Evolutionary conservation across 2,113 vertebrate species (phyloP), one percentile per base, ranked within the genome.

Genomic region (Cromileptes altivelis): DNA sequence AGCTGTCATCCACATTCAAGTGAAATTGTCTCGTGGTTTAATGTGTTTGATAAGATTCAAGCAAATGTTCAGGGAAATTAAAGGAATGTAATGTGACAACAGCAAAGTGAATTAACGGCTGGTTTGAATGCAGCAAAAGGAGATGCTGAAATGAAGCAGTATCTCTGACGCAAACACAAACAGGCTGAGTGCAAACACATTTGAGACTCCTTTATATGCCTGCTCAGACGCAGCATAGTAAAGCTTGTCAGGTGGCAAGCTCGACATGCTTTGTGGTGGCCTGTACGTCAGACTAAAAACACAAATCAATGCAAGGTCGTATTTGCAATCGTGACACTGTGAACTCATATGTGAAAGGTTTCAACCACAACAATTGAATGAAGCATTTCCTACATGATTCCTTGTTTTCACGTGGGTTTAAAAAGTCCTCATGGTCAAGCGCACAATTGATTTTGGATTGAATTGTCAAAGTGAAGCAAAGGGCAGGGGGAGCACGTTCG

Each of bases 401-500:
- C 53, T 75, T 91, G 91, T 91, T 94, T 88, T 93, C 92, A 94
- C 85, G 86, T 9, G 30, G 86, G 88, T 88, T 30, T 82, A 56
- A 70, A 85, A 83, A 71, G 70, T 78, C 21, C 52, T 81, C 60
- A 56, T 40, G 73, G 82, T 86, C 90, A 85, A 70, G 75, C 40
- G 53, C 74, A 47, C 6, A 1, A 92, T 93, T 88, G 85, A 93
- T 94, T 94, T 89, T 40, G 71, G 45, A 84, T 91, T 89, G 64
- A 78, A 70, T 75, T 89, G 80, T 89, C 73, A 87, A 91, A 90
- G 84, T 91, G 74, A 88, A 90, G 56, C 19, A 75, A 92, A 91
- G 75, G 82, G 78, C 81, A 82, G 67, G 75, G 11, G 80, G 75
- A 84, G 65, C 83, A 69, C 5, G 75, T 55, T 88, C 19, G 55